Percentiles rank a stretch among this genome's conserved stretches.
phyloP scores from a whole-genome alignment of 2,113 vertebrate species.

The Marmota monax region DNA sequence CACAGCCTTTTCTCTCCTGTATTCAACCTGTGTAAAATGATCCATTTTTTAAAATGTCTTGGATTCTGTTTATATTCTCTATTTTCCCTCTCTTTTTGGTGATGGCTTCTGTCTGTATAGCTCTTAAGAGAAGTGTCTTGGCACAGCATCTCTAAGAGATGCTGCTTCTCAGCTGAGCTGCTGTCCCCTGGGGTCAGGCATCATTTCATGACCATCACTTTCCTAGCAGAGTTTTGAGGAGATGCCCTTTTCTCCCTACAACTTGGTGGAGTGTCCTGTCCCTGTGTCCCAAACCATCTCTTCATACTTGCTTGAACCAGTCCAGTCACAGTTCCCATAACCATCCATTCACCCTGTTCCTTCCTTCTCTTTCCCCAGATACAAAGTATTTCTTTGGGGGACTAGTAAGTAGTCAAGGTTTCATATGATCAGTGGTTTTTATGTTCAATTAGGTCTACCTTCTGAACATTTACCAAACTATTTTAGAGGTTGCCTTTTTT shows the following conservation, averaged over 20 bases:
- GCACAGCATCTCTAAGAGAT: background rate
- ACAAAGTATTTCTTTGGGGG: background rate
- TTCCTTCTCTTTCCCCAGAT: background rate
- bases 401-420: background rate
- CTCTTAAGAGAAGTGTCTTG: background rate
- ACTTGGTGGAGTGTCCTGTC: fast-evolving
- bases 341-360: background rate
- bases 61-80: background rate
- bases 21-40: background rate
- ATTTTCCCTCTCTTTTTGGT: background rate
- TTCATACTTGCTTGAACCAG: background rate
- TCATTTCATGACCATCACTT: background rate
- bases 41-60: background rate
- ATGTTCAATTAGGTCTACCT: background rate
- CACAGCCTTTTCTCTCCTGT: background rate
- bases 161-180: background rate
- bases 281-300: background rate
- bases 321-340: background rate
- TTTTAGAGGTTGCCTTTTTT: background rate
- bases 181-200: background rate
- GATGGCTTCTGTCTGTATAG: background rate
- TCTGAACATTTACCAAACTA: background rate
- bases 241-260: no score
- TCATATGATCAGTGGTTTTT: background rate
- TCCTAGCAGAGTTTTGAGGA: background rate